Base-by-base conservation (phyloP, 92 coral and sea anemone species). In the Micromussa lordhowensis region DNA sequence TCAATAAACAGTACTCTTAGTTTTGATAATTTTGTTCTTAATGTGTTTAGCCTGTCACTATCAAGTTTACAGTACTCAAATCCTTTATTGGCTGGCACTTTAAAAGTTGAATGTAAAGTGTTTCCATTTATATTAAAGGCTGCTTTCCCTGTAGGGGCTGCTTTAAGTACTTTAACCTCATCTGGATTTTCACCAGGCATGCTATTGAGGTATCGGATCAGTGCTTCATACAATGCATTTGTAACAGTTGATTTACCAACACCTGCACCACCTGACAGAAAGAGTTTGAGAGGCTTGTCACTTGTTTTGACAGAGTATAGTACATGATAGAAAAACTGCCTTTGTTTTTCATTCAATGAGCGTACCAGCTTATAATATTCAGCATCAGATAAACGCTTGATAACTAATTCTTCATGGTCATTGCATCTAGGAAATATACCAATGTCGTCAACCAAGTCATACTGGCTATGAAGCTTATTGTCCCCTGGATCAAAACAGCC, bases 401-500 rank as follows among this genome's bases (percentile, higher is more conserved):
- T 35, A 77, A 75, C 69, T 9, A 91, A 78, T 68, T 91, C 89
- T 31, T 82, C 86, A 30, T 88, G 90, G 53, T n/a, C n/a, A n/a
- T n/a, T n/a, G n/a, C 91, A 51, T 48, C 91, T 91, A 18, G 94
- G 94, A 69, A 75, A 83, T 29, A 91, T 91, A 16, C 88, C 94
- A 61, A 87, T 92, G 40, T 92, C 96, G 82, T 94, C 91, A 17
- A 86, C 61, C 77, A 94, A 86, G 78, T 94, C 94, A 91, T 22
- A 69, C 75, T 90, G 93, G 77, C 82, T 79, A 36, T 91, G 94
- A 32, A 83, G 88, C 54, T 88, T 93, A 73, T 93, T 80, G 30
- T 44, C 87, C 3, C 94, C 94, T 78, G 96, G 92, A 48, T 93
- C 91, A 91, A 93, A 88, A 68, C 96, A 93, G 18, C 94, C 96